Base-by-base conservation (phyloP, 2,888 invertebrate genomes). In the Geophilus truncorum region DNA sequence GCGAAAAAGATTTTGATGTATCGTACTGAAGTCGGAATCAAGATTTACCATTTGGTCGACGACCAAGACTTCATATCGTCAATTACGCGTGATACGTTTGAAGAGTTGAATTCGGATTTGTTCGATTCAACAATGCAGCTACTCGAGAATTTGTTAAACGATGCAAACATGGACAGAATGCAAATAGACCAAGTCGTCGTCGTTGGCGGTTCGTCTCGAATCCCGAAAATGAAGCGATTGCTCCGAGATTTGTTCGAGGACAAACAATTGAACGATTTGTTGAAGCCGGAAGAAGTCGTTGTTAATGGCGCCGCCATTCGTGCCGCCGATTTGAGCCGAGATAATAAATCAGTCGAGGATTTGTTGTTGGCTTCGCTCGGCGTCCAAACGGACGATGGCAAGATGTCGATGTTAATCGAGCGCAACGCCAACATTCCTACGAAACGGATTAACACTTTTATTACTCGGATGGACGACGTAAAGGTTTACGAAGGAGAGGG, bases 401-500 rank as follows among this genome's bases (percentile, higher is more conserved):
- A 99, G 34, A 99, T 99, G 98, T 98, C 98, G 84, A 99, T 98
- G 87, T 91, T 99, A 80, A 99, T 99, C 87, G 94, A 96, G 80
- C 88, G 98, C 85, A 99, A 99, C 90, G 98, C 98, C 32, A 97
- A 98, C 83, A 98, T 99, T 86, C 99, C 99, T 34, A 98, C 98
- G 80, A 98, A 98, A 90, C 28, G 23, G 15, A 79, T n/a, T 5
- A 15, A 78, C 30, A 78, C 1, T 15, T 78, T 81, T 32, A 81
- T 30, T 0, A 51, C 81, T 18, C 12, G 10, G 9, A 57, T 28
- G 23, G 81, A 78, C n/a, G 32, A 78, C 32, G 34, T 78, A 28
- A 23, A 51, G 32, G 78, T 78, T 10, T 81, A 81, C n/a, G 81
- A 81, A 51, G 81, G 81, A 12, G 78, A 81, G 40, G 28, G 81